Percentiles rank a stretch among this genome's conserved stretches.
phyloP scores from a whole-genome alignment of 2,113 vertebrate species.

The Catharus bicknelli region DNA sequence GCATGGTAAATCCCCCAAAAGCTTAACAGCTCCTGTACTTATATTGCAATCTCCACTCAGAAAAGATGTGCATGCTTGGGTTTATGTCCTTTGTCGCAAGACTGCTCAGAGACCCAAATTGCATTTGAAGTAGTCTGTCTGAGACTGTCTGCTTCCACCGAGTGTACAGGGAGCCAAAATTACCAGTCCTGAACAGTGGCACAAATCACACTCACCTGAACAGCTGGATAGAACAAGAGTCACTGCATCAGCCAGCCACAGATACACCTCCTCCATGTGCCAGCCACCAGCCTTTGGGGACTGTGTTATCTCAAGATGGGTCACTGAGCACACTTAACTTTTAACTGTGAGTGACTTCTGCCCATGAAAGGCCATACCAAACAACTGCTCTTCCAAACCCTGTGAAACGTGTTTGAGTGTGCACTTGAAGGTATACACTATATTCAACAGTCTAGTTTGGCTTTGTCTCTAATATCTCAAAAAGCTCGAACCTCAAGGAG shows the following conservation, averaged over 20 bases:
- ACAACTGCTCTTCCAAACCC: not conserved
- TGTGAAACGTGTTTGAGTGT: not conserved
- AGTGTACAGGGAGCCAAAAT: not conserved
- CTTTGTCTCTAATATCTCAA: not conserved
- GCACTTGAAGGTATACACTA: not conserved
- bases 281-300: not conserved
- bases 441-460: not conserved
- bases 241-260: not conserved
- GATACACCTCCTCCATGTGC: not conserved
- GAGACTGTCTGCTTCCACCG: rapidly evolving
- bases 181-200: not conserved
- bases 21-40: rapidly evolving
- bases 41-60: not conserved
- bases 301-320: not conserved
- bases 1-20: not conserved
- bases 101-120: not conserved
- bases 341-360: not conserved
- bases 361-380: not conserved
- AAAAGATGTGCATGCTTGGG: not conserved
- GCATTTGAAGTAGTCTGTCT: not conserved
- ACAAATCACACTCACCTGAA: not conserved
- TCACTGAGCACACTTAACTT: not conserved
- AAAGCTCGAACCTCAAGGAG: not conserved
- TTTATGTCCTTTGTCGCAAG: not conserved
- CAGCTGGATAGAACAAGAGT: not conserved